Base-by-base conservation (phyloP, 2,797 vertebrate species). In the Florisuga fusca region DNA sequence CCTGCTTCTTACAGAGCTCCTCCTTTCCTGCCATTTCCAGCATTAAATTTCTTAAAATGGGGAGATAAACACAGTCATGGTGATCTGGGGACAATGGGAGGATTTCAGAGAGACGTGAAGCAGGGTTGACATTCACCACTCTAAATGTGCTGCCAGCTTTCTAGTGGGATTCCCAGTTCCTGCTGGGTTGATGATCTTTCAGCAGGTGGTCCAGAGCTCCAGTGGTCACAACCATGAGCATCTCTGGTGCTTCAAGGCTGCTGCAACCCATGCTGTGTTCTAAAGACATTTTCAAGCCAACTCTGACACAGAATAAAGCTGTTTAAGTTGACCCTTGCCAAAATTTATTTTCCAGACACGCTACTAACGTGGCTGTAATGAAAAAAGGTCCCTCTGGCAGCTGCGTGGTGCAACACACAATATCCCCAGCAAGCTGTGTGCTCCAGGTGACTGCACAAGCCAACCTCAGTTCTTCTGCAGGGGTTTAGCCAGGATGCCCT, bases 371-470 rank as follows among this genome's bases (percentile, higher is more conserved):
- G 91, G 71, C 80, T 88, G 74, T 46, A 83, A 83, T 84, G 95
- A 34, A 91, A 86, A 90, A 91, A 94, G 68, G 90, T 93, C 74
- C 74, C 76, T 90, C 54, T 27, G 54, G 84, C 71, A 96, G 92
- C 73, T 7, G 76, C 68, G 77, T 54, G 72, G 33, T 71, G 59
- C 2, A 41, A 84, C 82, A 96, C 89, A 92, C 33, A 83, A 51
- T 85, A 36, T 84, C 43, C 87, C 61, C 58, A 67, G 31, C 3
- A 0, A 21, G 3, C 14, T 6, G 20, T 5, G 41, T 25, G 13
- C 41, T 59, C 57, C 5, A 1, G 25, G 72, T 10, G 57, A 80
- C 54, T 0, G 3, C 73, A n/a, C 2, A 6, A 67, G 46, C 27
- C 55, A 58, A 54, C 55, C 45, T 50, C 53, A 41, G 53, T 9